These are phyloP conservation scores for Crax fasciolata DNA, from an alignment of 2,797 vertebrate genomes.

Conservation along the genomic window DNA sequence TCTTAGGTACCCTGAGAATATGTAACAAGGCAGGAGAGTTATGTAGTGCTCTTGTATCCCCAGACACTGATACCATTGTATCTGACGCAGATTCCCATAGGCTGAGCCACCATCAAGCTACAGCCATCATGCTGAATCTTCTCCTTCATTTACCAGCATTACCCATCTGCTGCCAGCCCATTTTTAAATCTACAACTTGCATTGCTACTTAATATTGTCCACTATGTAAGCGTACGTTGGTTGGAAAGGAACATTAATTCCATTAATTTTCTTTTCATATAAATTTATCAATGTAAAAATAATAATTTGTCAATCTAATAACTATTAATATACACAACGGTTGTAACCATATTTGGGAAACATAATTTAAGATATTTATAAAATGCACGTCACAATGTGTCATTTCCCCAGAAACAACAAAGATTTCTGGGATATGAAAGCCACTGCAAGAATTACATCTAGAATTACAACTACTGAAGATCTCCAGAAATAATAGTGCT, in stretches of 20 bases:
- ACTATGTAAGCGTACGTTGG: background rate
- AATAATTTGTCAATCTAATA: background rate
- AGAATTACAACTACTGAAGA: background rate
- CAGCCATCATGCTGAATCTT: background rate
- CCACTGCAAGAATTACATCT: background rate
- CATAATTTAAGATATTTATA: background rate
- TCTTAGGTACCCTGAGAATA: conserved; percentile 19
- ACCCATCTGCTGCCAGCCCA: background rate
- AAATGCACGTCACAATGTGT: background rate
- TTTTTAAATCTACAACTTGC: conserved; percentile 18
- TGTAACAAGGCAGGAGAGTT: conserved; percentile 27
- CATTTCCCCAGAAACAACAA: background rate
- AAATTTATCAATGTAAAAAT: background rate
- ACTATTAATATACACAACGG: background rate
- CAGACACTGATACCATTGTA: background rate
- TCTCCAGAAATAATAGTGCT: background rate
- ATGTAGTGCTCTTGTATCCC: background rate
- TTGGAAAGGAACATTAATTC: background rate
- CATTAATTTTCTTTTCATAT: background rate
- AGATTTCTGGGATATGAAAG: background rate
- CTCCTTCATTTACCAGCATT: background rate
- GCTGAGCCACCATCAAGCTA: background rate
- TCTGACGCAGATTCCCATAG: background rate
- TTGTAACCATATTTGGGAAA: background rate
- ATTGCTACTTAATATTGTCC: background rate